These are phyloP conservation scores for Bombus superbus DNA, from an alignment of 1,140 invertebrate genomes.

Conservation along the genomic window DNA sequence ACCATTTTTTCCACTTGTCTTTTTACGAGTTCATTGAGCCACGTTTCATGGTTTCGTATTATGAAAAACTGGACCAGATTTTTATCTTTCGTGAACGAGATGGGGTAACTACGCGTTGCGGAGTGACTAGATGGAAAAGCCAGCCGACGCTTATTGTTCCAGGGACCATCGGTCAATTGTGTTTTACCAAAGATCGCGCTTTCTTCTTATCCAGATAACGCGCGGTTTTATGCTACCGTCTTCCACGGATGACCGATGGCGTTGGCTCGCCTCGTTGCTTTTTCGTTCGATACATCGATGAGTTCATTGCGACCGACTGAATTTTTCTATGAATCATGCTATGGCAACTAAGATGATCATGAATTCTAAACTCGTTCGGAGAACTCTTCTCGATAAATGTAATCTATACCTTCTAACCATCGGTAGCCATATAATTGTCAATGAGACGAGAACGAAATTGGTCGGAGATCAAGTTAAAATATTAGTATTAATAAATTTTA, in stretches of 20 bases:
- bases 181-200: conserved; percentile 24
- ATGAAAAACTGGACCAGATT: conserved; percentile 13
- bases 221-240: conserved; percentile 28
- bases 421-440: background rate
- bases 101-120: background rate
- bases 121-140: background rate
- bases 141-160: conserved; percentile 12
- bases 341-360: background rate
- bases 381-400: background rate
- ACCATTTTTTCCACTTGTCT: background rate
- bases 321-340: conserved; percentile 23
- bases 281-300: conserved; percentile 7
- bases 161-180: conserved; percentile 23
- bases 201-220: conserved; percentile 23
- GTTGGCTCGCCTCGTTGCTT: conserved; percentile 5
- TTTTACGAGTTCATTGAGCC: background rate
- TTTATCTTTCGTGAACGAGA: background rate
- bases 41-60: background rate
- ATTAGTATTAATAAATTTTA: too few relatives aligned
- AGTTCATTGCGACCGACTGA: conserved; percentile 11
- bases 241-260: conserved; percentile 32
- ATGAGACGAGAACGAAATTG: background rate
- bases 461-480: background rate
- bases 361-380: background rate
- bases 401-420: background rate